phyloP scores from a whole-genome alignment of 2,888 invertebrate species.

The Cephus spinipes region DNA sequence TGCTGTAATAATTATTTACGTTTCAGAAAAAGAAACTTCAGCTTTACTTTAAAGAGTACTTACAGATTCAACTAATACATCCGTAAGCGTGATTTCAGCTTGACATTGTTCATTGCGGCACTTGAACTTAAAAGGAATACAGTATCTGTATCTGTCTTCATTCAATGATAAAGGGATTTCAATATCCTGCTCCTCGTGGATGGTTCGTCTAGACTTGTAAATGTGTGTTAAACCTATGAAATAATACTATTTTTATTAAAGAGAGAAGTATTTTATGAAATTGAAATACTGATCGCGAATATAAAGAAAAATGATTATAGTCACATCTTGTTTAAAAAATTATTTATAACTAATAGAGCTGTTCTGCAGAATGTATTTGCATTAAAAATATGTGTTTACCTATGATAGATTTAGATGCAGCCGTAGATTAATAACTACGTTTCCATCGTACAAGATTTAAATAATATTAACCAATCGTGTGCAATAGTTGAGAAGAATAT shows the following conservation, averaged over 20 bases:
- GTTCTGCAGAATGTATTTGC: neutral
- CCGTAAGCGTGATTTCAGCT: conserved; percentile 67
- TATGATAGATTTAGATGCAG: too few relatives aligned
- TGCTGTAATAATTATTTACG: conserved; percentile 60
- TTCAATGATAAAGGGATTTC: conserved; percentile 60
- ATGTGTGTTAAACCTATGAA: conserved; percentile 43
- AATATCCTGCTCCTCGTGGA: conserved; percentile 41
- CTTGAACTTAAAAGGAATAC: conserved; percentile 76
- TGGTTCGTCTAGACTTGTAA: conserved; percentile 52
- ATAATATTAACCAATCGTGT: conserved; percentile 43
- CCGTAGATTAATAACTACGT: too few relatives aligned
- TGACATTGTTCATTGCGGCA: conserved; percentile 67
- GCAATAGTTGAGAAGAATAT: too few relatives aligned
- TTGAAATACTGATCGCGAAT: neutral
- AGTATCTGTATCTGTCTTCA: conserved; percentile 70
- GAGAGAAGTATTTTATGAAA: too few relatives aligned
- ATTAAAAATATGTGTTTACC: too few relatives aligned
- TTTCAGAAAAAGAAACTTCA: conserved; percentile 24
- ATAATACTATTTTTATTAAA: neutral
- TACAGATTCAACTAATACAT: conserved; percentile 59
- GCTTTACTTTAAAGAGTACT: conserved; percentile 37
- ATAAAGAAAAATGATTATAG: neutral
- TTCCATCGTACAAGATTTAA: conserved; percentile 9
- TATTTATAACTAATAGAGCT: neutral
- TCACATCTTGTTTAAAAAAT: neutral